Evolutionary conservation across 2,113 vertebrate genomes (phyloP).

Genomic region (Crocuta crocuta): DNA sequence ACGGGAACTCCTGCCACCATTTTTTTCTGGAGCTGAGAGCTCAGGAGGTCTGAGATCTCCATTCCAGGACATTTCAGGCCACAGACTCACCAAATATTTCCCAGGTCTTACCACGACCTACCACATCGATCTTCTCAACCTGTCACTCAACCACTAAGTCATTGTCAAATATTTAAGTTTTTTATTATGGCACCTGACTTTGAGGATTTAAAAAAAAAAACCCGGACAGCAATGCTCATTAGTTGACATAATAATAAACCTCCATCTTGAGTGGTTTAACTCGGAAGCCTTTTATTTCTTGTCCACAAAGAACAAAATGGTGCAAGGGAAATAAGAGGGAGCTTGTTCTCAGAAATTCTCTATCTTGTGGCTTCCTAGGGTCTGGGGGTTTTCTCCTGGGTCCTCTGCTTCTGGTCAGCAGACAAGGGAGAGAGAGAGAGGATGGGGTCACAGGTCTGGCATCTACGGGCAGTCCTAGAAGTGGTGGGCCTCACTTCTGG

Average conservation of each 20-base stretch:
- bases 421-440: not conserved
- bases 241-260: too few species aligned
- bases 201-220: not conserved
- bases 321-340: fast-evolving
- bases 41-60: not conserved
- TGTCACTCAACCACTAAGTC: not conserved
- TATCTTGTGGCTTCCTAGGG: not conserved
- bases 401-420: not conserved
- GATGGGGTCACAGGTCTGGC: not conserved
- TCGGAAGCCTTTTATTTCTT: not conserved
- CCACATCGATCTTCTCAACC: not conserved
- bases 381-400: not conserved
- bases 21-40: not conserved
- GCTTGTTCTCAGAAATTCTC: not conserved
- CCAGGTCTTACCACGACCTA: not conserved
- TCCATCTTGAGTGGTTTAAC: not conserved
- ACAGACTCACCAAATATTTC: too few species aligned
- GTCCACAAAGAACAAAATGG: not conserved
- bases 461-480: not conserved
- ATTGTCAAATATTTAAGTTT: not conserved
- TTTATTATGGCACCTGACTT: not conserved
- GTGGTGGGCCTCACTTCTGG: not conserved
- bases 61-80: not conserved
- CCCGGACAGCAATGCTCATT: not conserved
- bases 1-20: not conserved